Evolutionary conservation across 2,113 vertebrate genomes (phyloP).

Genomic region (Amblyornis subalaris): DNA sequence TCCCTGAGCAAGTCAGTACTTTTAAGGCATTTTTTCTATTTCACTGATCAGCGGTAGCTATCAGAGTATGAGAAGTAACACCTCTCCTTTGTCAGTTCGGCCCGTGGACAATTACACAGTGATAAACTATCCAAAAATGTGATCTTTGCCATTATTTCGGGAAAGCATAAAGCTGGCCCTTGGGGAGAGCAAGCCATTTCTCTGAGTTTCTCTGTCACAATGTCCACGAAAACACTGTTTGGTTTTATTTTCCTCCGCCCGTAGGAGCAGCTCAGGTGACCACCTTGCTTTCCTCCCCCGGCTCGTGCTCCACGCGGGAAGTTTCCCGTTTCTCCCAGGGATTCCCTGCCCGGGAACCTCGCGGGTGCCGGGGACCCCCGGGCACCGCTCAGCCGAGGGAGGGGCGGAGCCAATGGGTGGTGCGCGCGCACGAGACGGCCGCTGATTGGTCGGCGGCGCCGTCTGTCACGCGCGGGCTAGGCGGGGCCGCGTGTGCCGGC

Average conservation of each 20-base stretch:
- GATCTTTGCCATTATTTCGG: neutral
- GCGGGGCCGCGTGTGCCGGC: neutral
- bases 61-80: fast-evolving
- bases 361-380: fast-evolving
- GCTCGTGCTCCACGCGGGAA: fast-evolving
- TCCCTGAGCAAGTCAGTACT: neutral
- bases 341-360: fast-evolving
- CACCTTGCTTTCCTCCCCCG: fast-evolving
- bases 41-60: neutral
- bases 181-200: fast-evolving
- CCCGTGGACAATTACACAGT: neutral
- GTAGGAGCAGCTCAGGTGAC: neutral
- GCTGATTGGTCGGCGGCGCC: neutral
- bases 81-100: neutral
- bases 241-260: fast-evolving
- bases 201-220: neutral
- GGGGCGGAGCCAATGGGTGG: neutral
- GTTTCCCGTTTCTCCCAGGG: fast-evolving
- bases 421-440: fast-evolving
- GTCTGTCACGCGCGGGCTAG: neutral
- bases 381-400: fast-evolving
- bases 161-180: neutral
- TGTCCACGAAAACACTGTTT: fast-evolving
- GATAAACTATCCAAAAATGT: fast-evolving
- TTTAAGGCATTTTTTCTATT: neutral